Evolutionary conservation across 2,113 vertebrate species (phyloP), one percentile per base, ranked within the genome.

Genomic region (Syngnathus floridae): DNA sequence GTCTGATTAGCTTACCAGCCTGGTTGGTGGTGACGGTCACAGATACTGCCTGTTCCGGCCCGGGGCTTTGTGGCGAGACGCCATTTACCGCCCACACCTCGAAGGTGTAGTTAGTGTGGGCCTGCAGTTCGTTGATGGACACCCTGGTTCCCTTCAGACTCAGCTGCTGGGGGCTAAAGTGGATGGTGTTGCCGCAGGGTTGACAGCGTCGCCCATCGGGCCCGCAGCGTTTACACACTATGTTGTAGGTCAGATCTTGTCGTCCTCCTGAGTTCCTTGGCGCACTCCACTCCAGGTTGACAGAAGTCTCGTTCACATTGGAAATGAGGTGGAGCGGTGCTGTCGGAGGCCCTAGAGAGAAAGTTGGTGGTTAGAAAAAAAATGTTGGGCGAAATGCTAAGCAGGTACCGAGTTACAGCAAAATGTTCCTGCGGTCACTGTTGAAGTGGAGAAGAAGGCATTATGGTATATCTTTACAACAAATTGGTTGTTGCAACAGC

Each of bases 31-130:
- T 98, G 82, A 99, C 94, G 1, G 94, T 98, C 77, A 98, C 95
- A 0, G 95, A 98, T 43, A 95, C 95, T 0, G 95, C 93, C 70
- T 98, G 97, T 62, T 98, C 95, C 0, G 91, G 93, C 65, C 90
- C 94, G 0, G 95, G 95, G 66, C 93, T 96, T 58, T 95, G 94
- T 66, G 88, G 92, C 74, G 96, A 98, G 35, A 99, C 96, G 17
- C 97, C 97, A 31, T 99, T 99, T 70, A 97, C 91, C 0, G 96
- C 95, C 94, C 95, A 96, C 81, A 99, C 93, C 81, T 98, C 94
- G 60, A 99, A 99, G 21, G 95, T 98, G 87, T 99, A 99, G 88
- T 98, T 99, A 37, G 96, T 98, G 83, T 99, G 97, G 4, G 97
- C 97, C 79, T 98, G 91, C 71, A 99, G 93, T 83, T 98, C 95